Evolutionary conservation across 2,888 invertebrate genomes (phyloP).

Genomic region (Phlogophora meticulosa): DNA sequence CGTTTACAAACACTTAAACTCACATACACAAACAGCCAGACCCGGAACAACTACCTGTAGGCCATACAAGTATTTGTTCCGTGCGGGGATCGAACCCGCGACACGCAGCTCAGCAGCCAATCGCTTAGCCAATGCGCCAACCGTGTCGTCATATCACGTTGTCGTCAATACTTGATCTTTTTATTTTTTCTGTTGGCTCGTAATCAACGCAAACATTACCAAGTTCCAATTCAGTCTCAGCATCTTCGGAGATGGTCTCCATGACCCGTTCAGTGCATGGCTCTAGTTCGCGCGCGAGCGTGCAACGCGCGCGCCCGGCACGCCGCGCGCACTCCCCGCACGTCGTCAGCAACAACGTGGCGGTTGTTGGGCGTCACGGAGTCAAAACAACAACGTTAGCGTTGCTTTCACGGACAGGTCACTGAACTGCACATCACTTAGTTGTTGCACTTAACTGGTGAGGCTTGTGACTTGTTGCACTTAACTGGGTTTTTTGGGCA

Average conservation of each 20-base stretch:
- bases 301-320: conserved; percentile 81
- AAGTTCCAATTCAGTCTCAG: conserved; percentile 93
- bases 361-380: conserved; percentile 44
- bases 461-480: conserved; percentile 33
- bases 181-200: too few species aligned
- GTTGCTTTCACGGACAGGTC: conserved; percentile 45
- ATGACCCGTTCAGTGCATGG: conserved; percentile 88
- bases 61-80: too few species aligned
- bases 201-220: conserved; percentile 87
- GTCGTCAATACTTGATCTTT: too few species aligned
- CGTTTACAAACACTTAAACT: too few species aligned
- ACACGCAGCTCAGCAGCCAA: too few species aligned
- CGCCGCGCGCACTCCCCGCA: conserved; percentile 84
- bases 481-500: neutral
- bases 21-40: too few species aligned
- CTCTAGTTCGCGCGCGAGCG: conserved; percentile 83
- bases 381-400: conserved; percentile 14
- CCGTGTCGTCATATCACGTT: too few species aligned
- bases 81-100: too few species aligned
- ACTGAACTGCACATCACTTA: conserved; percentile 49
- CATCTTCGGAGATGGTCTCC: conserved; percentile 94
- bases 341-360: conserved; percentile 75
- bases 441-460: conserved; percentile 29
- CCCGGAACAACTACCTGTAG: too few species aligned
- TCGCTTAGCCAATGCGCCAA: too few species aligned